Base-by-base conservation (phyloP, 2,113 vertebrate genomes). In the Maccullochella peelii region DNA sequence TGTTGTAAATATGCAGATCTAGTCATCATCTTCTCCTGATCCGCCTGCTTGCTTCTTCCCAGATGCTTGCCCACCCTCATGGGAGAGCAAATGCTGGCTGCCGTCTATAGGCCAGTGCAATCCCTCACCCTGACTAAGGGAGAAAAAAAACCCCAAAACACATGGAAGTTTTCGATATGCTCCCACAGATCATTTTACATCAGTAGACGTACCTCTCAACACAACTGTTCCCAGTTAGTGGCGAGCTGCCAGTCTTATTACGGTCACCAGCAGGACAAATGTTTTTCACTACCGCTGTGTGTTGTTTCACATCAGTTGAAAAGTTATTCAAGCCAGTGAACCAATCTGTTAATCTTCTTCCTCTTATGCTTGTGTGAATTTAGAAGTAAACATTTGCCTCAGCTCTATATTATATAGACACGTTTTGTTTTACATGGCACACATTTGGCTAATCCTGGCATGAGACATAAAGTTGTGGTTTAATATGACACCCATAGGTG, bases 51-150 rank as follows among this genome's bases (percentile, higher is more conserved):
- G 23, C 83, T 82, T 84, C 74, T 89, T 83, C 88, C 91, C 79
- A 88, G 87, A 91, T 90, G 82, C 88, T 84, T 70, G 36, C 74
- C 89, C 85, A 57, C 81, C 86, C 88, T 89, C 90, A 44, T 86
- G 83, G 88, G 92, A 91, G 92, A 94, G 94, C 94, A 95, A 95
- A 93, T 95, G 94, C 84, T 77, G 83, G 79, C 87, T 86, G 77
- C 79, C 54, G 77, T 77, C 84, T 90, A 78, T 88, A 90, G 88
- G 87, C 89, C 89, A 70, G 80, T 23, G 79, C 83, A 93, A 93
- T 94, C 93, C 91, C 85, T 93, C 71, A 73, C 86, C 71, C 88
- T 66, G 73, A 68, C 77, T 75, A n/a, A 74, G 79, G 76, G 71
- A 77, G 73, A 65, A 54, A 84, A 89, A 80, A 87, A 38, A 82